These are phyloP conservation scores for Todus mexicanus DNA, from an alignment of 2,797 vertebrate species.

Conservation along the genomic window DNA sequence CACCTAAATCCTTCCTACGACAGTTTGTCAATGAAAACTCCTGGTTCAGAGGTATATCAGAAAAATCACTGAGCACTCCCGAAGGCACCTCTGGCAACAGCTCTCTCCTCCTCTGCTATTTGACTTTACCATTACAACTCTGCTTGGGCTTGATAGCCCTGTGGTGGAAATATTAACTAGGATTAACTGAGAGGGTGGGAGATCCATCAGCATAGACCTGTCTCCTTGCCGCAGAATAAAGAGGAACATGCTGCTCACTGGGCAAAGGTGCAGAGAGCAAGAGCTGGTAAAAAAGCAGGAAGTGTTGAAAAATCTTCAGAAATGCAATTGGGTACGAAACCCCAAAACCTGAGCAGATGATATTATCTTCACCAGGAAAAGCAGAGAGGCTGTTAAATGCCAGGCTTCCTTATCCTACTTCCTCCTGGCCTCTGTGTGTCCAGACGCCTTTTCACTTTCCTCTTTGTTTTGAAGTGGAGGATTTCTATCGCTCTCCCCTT, in stretches of 20 bases:
- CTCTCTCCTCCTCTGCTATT: background rate
- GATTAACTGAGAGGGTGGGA: background rate
- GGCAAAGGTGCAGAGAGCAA: background rate
- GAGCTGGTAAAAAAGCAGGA: background rate
- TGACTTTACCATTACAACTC: background rate
- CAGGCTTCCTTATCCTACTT: background rate
- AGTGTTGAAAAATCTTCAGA: background rate
- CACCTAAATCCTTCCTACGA: background rate
- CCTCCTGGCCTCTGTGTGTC: background rate
- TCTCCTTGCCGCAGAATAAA: background rate
- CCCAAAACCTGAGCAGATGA: background rate
- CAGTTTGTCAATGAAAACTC: background rate
- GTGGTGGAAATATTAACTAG: background rate
- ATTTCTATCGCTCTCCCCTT: background rate
- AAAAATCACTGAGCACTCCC: background rate
- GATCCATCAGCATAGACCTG: background rate
- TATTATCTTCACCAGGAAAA: background rate
- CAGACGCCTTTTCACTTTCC: background rate
- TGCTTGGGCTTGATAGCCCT: background rate
- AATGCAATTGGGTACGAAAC: background rate
- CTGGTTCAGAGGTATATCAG: background rate
- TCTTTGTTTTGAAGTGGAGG: background rate
- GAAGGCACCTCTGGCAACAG: background rate
- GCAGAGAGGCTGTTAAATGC: background rate
- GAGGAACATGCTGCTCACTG: background rate